These are phyloP conservation scores for Aleiodes alternator DNA, from an alignment of 2,888 invertebrate species.

Conservation along the genomic window DNA sequence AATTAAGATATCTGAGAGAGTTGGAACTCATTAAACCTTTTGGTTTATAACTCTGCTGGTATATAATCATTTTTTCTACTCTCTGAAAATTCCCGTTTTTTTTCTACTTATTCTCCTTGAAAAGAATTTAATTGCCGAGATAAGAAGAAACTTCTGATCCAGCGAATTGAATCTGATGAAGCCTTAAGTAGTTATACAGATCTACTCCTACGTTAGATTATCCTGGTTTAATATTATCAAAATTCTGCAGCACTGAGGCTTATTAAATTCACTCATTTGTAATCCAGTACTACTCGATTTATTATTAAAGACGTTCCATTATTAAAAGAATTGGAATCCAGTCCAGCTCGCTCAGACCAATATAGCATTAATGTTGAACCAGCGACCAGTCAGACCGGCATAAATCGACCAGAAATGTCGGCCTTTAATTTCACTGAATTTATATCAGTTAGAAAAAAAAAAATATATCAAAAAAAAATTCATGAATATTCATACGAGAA, in stretches of 20 bases:
- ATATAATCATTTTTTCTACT: conserved; percentile 31
- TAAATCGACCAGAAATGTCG: conserved; percentile 18
- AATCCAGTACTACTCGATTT: neutral
- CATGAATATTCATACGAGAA: conserved; percentile 34
- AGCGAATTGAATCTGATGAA: conserved; percentile 9
- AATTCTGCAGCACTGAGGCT: neutral
- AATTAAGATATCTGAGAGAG: conserved; percentile 60
- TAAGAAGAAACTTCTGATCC: conserved; percentile 13
- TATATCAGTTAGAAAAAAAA: neutral
- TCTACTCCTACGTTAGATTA: neutral
- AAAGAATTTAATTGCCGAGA: conserved; percentile 22
- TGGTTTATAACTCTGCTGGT: conserved; percentile 46
- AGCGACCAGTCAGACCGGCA: neutral
- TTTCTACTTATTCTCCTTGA: conserved; percentile 19
- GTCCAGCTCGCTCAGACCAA: neutral
- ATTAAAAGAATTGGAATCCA: neutral
- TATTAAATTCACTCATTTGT: conserved; percentile 3
- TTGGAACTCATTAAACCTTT: conserved; percentile 54
- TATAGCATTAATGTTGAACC: conserved; percentile 16
- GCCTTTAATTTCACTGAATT: conserved; percentile 35
- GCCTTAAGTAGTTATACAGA: no score
- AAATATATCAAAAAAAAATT: neutral
- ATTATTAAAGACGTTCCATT: conserved; percentile 10
- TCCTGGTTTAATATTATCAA: conserved; percentile 7
- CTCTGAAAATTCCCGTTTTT: conserved; percentile 9